Conservation (phyloP, 2,888 invertebrate genomes). For the Ophion obscuratus region DNA sequence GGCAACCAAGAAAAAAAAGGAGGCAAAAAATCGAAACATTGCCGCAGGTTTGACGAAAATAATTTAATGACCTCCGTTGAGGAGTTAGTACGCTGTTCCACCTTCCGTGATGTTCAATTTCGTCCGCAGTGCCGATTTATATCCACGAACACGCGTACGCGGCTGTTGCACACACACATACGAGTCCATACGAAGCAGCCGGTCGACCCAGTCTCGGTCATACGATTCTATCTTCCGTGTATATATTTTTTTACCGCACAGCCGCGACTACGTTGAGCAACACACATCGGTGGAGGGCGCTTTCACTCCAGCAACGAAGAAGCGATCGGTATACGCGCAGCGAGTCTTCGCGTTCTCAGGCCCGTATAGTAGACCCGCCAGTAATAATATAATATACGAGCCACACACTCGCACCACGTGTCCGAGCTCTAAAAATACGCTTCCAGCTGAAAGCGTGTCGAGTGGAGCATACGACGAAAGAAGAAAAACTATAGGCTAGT, state of each 20-base stretch:
- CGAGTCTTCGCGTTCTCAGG: constrained; percentile 32
- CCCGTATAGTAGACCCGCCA: constrained; percentile 1
- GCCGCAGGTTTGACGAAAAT: no score
- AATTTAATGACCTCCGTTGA: no score
- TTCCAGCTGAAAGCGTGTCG: constrained; percentile 26
- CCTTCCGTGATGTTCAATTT: no score
- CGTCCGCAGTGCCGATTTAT: no score
- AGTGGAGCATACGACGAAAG: constrained; percentile 34
- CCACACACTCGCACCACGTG: constrained; percentile 46
- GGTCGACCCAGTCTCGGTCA: neutral
- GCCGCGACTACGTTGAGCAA: constrained; percentile 12
- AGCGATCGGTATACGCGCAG: constrained; percentile 17
- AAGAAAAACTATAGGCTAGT: constrained; percentile 7
- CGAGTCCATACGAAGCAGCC: neutral
- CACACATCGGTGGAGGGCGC: constrained; percentile 15
- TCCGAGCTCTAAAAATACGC: constrained; percentile 59
- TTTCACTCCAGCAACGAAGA: constrained; percentile 47
- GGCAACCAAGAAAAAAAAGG: no score
- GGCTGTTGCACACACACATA: no score
- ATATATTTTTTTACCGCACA: neutral
- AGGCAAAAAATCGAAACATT: no score
- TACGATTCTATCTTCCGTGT: constrained; percentile 2
- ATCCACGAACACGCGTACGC: no score
- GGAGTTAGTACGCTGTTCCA: no score
- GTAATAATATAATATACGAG: constrained; percentile 18